Base-by-base conservation (phyloP, 2,113 vertebrate genomes). In the Microtus richardsoni region DNA sequence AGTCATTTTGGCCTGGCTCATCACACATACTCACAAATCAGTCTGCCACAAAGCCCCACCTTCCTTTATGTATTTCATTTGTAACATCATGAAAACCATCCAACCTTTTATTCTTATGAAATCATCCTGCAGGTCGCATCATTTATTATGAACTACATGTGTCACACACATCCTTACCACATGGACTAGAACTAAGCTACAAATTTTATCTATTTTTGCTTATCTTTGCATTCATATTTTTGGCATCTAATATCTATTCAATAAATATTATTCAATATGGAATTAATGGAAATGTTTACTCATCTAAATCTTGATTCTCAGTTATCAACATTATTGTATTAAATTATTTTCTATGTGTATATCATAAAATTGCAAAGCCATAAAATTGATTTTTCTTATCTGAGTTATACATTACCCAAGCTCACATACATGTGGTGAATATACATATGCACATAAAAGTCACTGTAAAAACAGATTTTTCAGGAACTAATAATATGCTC, bases 201-300 rank as follows among this genome's bases (percentile, higher is more conserved):
- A 30, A 5, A 58, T 84, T 74, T 89, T 83, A 87, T 73, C 39
- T 86, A 26, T 92, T 91, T 95, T 95, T 92, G 3, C 26, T 92
- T 60, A 91, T 6, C 66, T 86, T 78, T 73, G 6, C 60, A 82
- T 91, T 85, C 52, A 41, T 39, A 80, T 44, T 24, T 58, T 95
- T 79, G 66, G 26, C 13, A 86, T 16, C 36, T 88, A 90, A 88
- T 80, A 93, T n/a, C 17, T 88, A n/a, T 7, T 84, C 16, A 54
- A 60, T 54, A 95, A 92, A 80, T 92, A 84, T 26, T 78, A 60
- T 89, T 93, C 84, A 24, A 85, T 71, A 8, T 77, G 39, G 3
- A 92, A 92, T 68, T 5, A 92, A 80, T 92, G 3, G 52, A 96
- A 92, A 47, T 77, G 49, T 73, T 93, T 89, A 83, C 41, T 92